Percentiles rank a stretch among this genome's conserved stretches.
These are phyloP conservation scores for Gnathonemus echidnorhynchus DNA, from an alignment of 2,113 vertebrate genomes.

Conservation along the genomic window DNA sequence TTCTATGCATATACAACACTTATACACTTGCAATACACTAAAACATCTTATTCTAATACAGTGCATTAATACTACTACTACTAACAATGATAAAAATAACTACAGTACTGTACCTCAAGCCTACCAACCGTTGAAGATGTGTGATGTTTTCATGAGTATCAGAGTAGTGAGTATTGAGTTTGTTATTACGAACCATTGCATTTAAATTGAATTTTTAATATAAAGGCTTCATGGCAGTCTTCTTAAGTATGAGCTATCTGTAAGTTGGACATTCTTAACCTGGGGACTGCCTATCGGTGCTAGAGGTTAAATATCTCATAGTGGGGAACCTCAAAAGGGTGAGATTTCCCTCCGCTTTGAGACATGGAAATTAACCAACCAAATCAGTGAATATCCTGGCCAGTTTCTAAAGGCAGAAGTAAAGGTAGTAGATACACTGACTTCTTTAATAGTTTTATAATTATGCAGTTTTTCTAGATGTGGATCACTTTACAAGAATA, in stretches of 20 bases:
- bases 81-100: background rate
- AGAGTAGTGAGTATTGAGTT: background rate
- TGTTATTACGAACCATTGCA: background rate
- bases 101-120: background rate
- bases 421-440: slow-evolving; percentile 1
- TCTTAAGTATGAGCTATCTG: background rate
- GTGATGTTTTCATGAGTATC: background rate
- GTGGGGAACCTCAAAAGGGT: background rate
- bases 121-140: background rate
- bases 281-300: background rate
- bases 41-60: background rate
- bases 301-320: background rate
- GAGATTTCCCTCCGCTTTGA: background rate
- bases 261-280: background rate
- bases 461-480: background rate
- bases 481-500: background rate
- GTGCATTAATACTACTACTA: background rate
- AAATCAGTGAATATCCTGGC: background rate
- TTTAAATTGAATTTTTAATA: background rate
- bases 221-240: background rate
- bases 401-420: background rate
- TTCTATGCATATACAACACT: background rate
- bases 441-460: background rate
- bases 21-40: background rate
- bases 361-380: background rate